phyloP scores from a whole-genome alignment of 2,113 vertebrate genomes.

The Hemichromis elongatus region DNA sequence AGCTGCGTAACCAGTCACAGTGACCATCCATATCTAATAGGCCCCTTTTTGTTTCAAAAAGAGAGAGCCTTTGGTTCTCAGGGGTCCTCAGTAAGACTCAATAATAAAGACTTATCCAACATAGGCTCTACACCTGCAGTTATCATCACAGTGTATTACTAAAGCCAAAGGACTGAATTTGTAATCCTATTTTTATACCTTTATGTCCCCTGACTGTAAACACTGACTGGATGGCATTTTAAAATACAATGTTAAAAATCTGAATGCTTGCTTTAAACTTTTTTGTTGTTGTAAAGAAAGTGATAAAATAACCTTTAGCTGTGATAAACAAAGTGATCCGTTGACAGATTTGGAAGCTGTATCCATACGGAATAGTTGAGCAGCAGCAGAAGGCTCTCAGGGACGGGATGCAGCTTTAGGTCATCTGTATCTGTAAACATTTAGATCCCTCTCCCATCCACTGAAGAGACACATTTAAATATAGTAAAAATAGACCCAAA shows the following conservation, averaged over 20 bases:
- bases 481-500: background rate
- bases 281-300: background rate
- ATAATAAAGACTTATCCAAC: background rate
- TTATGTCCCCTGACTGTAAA: background rate
- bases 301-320: background rate
- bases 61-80: background rate
- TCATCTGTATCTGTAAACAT: background rate
- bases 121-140: background rate
- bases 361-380: background rate
- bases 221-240: background rate
- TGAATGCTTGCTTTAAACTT: background rate
- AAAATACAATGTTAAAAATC: background rate
- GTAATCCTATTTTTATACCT: background rate
- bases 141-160: background rate
- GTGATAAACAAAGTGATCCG: background rate
- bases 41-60: background rate
- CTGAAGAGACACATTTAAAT: background rate
- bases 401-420: background rate
- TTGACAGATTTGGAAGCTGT: background rate
- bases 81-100: background rate
- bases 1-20: slow-evolving; percentile 74
- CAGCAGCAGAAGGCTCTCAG: background rate
- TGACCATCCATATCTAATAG: background rate
- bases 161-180: background rate
- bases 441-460: background rate